Evolutionary conservation across 2,888 invertebrate species (phyloP).

Genomic region (Tuberolachnus salignus): DNA sequence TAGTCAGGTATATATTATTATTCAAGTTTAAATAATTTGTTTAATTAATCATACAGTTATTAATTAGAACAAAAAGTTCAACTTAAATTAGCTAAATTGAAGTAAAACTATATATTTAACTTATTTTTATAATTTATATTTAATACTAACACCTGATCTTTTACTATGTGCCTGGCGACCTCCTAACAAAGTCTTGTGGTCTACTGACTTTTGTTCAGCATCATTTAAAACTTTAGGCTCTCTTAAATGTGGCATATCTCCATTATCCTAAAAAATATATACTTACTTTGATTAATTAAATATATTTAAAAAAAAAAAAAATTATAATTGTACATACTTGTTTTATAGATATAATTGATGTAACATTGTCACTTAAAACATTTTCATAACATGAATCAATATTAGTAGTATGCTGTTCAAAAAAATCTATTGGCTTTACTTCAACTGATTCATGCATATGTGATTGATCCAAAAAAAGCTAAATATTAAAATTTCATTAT

Average conservation of each 20-base stretch:
- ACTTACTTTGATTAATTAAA: not conserved
- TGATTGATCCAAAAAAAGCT: slow-evolving; percentile 62
- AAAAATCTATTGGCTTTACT: slow-evolving; percentile 87
- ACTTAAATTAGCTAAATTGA: not conserved
- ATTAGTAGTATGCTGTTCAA: slow-evolving; percentile 73
- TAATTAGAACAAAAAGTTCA: too few species aligned
- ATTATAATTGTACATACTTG: not conserved
- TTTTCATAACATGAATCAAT: slow-evolving; percentile 43
- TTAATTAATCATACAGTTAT: too few species aligned
- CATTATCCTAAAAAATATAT: slow-evolving; percentile 5
- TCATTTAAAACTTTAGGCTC: slow-evolving; percentile 27
- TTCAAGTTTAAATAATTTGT: too few species aligned
- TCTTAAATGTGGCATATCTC: not conserved
- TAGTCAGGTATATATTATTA: too few species aligned
- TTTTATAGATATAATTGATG: slow-evolving; percentile 9
- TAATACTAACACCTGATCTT: slow-evolving; percentile 47
- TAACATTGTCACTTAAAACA: slow-evolving; percentile 18
- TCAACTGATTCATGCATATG: slow-evolving; percentile 66
- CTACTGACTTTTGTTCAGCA: slow-evolving; percentile 43
- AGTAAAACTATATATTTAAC: not conserved
- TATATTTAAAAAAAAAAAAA: not conserved
- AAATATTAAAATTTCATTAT: not conserved
- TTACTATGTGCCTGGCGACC: slow-evolving; percentile 51
- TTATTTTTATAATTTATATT: slow-evolving; percentile 13
- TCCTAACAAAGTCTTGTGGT: slow-evolving; percentile 48